phyloP scores from a whole-genome alignment of 2,113 vertebrate genomes.

The Pavo muticus region DNA sequence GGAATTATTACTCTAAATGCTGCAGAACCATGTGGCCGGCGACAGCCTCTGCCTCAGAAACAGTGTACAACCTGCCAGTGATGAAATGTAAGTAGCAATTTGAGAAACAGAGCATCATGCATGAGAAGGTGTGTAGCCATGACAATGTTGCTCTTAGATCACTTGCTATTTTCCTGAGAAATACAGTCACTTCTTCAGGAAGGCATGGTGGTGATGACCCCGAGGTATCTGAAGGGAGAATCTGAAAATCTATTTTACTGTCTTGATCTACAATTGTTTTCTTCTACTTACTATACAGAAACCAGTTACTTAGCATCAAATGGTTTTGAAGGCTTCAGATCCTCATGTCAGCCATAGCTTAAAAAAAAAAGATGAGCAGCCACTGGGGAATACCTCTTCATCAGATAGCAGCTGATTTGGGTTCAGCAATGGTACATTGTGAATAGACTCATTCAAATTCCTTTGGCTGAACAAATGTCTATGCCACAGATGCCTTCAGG shows the following conservation, averaged over 20 bases:
- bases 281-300: not conserved
- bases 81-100: slow-evolving; percentile 3
- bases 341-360: not conserved
- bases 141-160: not conserved
- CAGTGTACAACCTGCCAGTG: not conserved
- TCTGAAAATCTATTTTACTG: not conserved
- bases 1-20: not conserved
- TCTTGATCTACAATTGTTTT: not conserved
- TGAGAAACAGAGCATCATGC: not conserved
- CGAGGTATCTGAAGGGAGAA: not conserved
- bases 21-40: not conserved
- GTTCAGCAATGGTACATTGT: not conserved
- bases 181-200: not conserved
- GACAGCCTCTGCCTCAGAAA: not conserved
- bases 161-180: not conserved
- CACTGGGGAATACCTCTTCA: not conserved
- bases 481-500: not conserved
- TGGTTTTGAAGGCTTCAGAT: not conserved
- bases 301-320: not conserved
- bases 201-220: not conserved
- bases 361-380: not conserved
- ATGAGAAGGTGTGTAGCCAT: not conserved
- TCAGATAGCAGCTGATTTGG: not conserved
- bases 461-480: slow-evolving; percentile 13
- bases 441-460: not conserved